These are phyloP conservation scores for Artibeus lituratus DNA, from an alignment of 2,797 vertebrate genomes.

Conservation along the genomic window DNA sequence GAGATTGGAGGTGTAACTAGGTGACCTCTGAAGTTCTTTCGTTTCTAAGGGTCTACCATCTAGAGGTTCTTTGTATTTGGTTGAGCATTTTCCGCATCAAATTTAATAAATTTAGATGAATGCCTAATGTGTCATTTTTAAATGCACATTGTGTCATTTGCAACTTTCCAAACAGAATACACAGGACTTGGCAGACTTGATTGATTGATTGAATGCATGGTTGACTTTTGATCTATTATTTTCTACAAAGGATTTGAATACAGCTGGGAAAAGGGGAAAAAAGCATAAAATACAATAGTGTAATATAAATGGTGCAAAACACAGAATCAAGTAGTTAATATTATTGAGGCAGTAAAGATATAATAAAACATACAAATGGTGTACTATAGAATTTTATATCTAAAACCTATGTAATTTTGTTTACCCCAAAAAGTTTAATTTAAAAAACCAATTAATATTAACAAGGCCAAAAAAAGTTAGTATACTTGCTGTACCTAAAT, in stretches of 20 bases:
- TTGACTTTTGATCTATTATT: conserved; percentile 8
- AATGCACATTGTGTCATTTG: background rate
- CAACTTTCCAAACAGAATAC: background rate
- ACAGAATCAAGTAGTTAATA: background rate
- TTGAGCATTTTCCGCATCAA: background rate
- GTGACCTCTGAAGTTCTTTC: background rate
- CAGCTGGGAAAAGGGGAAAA: background rate
- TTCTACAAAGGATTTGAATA: background rate
- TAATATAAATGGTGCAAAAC: background rate
- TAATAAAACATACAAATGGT: no score
- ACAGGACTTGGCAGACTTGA: background rate
- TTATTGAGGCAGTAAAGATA: background rate
- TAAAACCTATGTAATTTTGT: no score
- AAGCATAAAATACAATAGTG: background rate
- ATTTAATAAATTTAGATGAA: conserved; percentile 17
- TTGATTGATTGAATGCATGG: background rate
- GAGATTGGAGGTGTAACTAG: background rate
- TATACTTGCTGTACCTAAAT: background rate
- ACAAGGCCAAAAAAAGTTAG: background rate
- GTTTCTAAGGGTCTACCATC: background rate
- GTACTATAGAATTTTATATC: no score
- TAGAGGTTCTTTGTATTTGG: background rate
- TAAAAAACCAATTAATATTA: background rate
- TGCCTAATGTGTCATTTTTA: background rate
- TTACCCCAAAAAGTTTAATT: no score